Evolutionary conservation across 2,888 invertebrate species (phyloP), one percentile per base, ranked within the genome.

Genomic region (Himalopsyche kuldschensis): DNA sequence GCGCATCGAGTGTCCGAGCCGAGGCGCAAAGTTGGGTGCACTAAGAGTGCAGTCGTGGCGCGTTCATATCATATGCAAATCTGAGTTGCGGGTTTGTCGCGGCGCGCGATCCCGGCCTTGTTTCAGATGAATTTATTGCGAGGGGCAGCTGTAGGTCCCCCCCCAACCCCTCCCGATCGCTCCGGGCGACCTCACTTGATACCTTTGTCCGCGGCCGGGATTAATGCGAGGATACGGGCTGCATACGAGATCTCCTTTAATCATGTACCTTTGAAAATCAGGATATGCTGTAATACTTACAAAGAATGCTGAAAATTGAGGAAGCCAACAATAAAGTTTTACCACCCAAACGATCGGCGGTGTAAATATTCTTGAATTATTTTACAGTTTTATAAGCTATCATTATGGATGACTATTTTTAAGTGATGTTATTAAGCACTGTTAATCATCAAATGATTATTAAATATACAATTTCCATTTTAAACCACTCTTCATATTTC

Each of bases 71-170:
- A 35, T 79, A 79, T 79, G 82, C 55, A 82, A 82, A 82, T 79
- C 69, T 69, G 55, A 79, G 82, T 46, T 41, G 75, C 76, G 46
- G 30, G 79, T 76, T 82, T 82, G 79, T 82, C 82, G 82, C 79
- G 55, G 79, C 82, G 41, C 55, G 79, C 75, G 79, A 79, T 75
- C 76, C 31, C 55, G 55, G 24, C 69, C 82, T 79, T 76, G 79
- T 82, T 82, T 75, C 17, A 75, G 48, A 55, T 79, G 75, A 82
- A 82, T 82, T 82, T 82, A 82, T 82, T 82, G 47, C 47, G 20
- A 35, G 41, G 48, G 75, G 79, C 79, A 82, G 69, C 46, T 79
- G 79, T 75, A 41, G 10, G 20, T 41, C 41, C 41, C 76, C n/a
- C 55, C 32, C 41, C 41, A 35, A 3, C 55, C 32, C 32, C 4